phyloP scores from a whole-genome alignment of 2,888 invertebrate genomes.

The Cantharis lateralis region DNA sequence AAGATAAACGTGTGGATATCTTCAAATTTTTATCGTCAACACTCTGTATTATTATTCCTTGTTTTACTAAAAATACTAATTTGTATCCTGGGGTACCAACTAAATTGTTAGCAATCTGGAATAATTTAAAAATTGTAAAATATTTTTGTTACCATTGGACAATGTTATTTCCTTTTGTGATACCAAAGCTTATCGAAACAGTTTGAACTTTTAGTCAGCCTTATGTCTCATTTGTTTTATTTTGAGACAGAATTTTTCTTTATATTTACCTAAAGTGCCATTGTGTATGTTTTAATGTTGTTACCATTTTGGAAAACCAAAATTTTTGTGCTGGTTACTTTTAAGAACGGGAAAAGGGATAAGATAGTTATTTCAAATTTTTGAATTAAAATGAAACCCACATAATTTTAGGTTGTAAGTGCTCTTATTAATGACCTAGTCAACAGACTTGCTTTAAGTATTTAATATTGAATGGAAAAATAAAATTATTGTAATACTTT shows the following conservation, averaged over 20 bases:
- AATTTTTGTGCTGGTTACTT: not conserved
- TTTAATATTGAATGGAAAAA: constrained; percentile 52
- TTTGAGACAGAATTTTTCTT: not conserved
- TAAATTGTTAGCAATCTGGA: not conserved
- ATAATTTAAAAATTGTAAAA: not conserved
- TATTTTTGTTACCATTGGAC: not conserved
- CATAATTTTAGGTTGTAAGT: constrained; percentile 11
- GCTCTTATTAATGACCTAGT: constrained; percentile 24
- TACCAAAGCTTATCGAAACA: not conserved
- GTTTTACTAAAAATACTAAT: not conserved
- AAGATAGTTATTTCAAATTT: not conserved
- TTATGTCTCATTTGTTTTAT: not conserved
- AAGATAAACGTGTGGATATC: not conserved
- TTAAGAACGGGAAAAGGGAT: not conserved
- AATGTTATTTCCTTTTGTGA: not conserved
- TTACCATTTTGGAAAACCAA: not conserved
- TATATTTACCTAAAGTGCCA: not conserved
- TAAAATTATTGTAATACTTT: not conserved
- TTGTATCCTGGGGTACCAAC: not conserved
- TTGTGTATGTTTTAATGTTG: not conserved
- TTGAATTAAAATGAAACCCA: not conserved
- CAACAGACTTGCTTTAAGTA: not conserved
- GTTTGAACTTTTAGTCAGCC: not conserved
- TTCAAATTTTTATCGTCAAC: too few relatives aligned
- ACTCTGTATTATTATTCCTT: not conserved